Percentiles rank a stretch among this genome's conserved stretches.
These are phyloP conservation scores for Littorina saxatilis DNA, from an alignment of 1,140 invertebrate genomes.

Conservation along the genomic window DNA sequence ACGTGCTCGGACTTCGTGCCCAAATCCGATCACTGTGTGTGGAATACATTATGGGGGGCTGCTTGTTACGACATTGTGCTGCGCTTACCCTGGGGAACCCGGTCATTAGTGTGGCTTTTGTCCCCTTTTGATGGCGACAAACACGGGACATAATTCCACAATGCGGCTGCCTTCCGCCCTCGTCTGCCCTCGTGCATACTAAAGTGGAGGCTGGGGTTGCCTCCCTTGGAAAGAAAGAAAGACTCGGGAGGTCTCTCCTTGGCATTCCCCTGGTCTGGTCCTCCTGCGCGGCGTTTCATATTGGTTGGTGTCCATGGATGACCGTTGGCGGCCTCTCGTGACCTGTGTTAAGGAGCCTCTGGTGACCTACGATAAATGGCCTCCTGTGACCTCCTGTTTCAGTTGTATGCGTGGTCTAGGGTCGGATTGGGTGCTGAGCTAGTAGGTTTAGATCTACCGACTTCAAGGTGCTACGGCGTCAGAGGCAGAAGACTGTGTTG, in stretches of 20 bases:
- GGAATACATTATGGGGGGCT: conserved; percentile 29
- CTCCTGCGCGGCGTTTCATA: no score
- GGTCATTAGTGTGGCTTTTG: conserved; percentile 35
- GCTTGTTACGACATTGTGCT: conserved; percentile 37
- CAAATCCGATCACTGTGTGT: conserved; percentile 37
- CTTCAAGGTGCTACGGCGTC: no score
- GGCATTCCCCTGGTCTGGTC: no score
- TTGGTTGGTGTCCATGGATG: background rate
- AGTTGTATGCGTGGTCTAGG: no score
- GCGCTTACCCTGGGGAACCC: conserved; percentile 14
- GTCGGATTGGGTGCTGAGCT: no score
- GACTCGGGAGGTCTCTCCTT: no score
- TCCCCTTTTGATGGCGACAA: conserved; percentile 41
- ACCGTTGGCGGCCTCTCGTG: background rate
- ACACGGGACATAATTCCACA: conserved; percentile 40
- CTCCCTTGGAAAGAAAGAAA: no score
- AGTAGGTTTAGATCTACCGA: no score
- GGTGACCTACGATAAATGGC: no score
- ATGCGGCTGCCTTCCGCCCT: conserved; percentile 33
- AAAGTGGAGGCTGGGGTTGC: conserved; percentile 14
- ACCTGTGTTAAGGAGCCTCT: background rate
- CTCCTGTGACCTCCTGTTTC: no score
- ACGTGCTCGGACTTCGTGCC: conserved; percentile 26
- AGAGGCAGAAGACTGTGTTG: no score
- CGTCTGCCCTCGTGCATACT: conserved; percentile 27